Conservation (phyloP, 92 coral and sea anemone genomes). For the Parazoanthus darwini region DNA sequence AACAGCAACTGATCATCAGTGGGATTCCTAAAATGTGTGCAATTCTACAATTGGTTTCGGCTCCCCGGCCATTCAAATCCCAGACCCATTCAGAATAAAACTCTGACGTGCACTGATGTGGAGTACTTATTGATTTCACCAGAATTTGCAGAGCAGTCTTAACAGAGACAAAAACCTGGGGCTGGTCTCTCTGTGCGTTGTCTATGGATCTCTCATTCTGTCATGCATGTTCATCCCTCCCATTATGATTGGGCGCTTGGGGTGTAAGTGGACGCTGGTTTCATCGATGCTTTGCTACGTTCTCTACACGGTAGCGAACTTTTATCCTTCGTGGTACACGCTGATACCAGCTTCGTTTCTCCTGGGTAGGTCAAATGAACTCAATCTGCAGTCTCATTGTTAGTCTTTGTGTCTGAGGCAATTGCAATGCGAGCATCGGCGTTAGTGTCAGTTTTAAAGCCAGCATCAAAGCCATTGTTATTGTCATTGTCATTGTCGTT, state of each 20-base stretch:
- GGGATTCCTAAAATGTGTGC: no score
- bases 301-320: conserved; percentile 86
- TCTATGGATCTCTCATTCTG: conserved; percentile 81
- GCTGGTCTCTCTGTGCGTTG: conserved; percentile 74
- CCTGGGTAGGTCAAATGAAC: conserved; percentile 63
- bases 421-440: not conserved
- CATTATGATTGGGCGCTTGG: conserved; percentile 88
- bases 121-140: not conserved
- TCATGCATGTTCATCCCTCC: conserved; percentile 99
- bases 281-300: conserved; percentile 87
- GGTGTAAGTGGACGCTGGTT: conserved; percentile 93
- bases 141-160: conserved; percentile 93
- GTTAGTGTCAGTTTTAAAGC: not conserved
- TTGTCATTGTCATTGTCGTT: not conserved
- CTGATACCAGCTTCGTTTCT: conserved; percentile 83
- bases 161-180: conserved; percentile 85
- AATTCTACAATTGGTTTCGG: no score
- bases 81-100: no score
- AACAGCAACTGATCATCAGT: no score
- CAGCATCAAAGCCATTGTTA: not conserved
- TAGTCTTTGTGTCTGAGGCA: not conserved
- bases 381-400: not conserved
- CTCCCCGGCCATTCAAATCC: no score
- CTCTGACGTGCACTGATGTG: not conserved
- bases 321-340: conserved; percentile 82